Conservation (phyloP, 1,140 invertebrate genomes). For the Aphis gossypii region DNA sequence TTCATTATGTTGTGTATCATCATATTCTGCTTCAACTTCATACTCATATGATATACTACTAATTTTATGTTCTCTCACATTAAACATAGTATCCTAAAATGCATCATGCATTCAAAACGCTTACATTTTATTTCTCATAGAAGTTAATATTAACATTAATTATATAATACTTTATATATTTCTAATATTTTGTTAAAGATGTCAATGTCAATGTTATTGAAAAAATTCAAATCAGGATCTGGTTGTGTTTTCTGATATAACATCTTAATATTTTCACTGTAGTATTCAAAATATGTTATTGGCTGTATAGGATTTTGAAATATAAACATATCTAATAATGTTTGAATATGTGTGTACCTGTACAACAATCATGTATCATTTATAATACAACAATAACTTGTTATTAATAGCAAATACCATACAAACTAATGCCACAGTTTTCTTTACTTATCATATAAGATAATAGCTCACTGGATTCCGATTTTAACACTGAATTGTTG, state of each 20-base stretch:
- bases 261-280: conserved; percentile 36
- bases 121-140: neutral
- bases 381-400: neutral
- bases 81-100: neutral
- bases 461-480: neutral
- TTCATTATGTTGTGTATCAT: neutral
- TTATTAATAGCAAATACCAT: neutral
- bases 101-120: neutral
- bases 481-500: neutral
- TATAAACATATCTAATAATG: conserved; percentile 27
- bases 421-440: conserved; percentile 25
- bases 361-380: neutral
- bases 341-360: conserved; percentile 25
- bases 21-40: neutral
- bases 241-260: neutral
- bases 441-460: conserved; percentile 12
- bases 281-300: conserved; percentile 41
- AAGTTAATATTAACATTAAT: neutral
- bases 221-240: neutral
- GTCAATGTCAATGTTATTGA: neutral
- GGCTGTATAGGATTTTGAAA: conserved; percentile 33
- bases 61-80: neutral
- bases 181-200: neutral
- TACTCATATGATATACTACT: neutral
- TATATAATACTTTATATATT: conserved; percentile 12